Evolutionary conservation across 2,113 vertebrate genomes (phyloP), one percentile per base, ranked within the genome.

Genomic region (Neogale vison): DNA sequence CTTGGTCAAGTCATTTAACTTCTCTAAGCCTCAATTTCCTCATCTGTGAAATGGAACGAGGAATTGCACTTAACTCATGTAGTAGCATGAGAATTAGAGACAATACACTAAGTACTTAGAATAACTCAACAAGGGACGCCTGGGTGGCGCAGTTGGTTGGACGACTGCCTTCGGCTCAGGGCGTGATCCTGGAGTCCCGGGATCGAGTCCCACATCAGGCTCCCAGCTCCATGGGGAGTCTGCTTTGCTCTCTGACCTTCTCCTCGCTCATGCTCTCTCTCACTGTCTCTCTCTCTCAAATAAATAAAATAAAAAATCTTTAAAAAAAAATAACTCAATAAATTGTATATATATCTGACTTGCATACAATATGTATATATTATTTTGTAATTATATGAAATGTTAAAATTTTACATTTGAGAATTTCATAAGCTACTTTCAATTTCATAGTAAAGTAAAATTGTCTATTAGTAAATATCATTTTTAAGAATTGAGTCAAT

Each of bases 401-500:
- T 31, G 36, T 71, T 95, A 57, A 61, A 71, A 50, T 90, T 69
- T 86, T 86, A 12, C 21, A 63, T 82, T 91, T 86, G 47, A 82
- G n/a, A 94, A 59, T 82, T 82, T 39, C 67, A 45, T 74, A 82
- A 79, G 29, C 15, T n/a, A 79, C 29, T 71, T 83, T 90, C 12
- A 36, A 26, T 92, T 31, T 36, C 39, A 76, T 31, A 65, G 11
- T 39, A 77, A 55, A 89, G 52, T 85, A 88, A 95, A 82, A 89
- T 47, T 76, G 0, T 85, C 29, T 45, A 63, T 72, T 83, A 80
- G 26, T 57, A 80, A 94, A 74, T 24, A 83, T 18, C 14, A 39
- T 84, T 81, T 87, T 95, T 31, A 71, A 94, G 31, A 98, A 93
- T 83, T 92, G 24, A 55, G 47, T 90, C 63, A 77, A 59, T 96